phyloP scores from a whole-genome alignment of 2,797 vertebrate species.

The Masticophis lateralis region DNA sequence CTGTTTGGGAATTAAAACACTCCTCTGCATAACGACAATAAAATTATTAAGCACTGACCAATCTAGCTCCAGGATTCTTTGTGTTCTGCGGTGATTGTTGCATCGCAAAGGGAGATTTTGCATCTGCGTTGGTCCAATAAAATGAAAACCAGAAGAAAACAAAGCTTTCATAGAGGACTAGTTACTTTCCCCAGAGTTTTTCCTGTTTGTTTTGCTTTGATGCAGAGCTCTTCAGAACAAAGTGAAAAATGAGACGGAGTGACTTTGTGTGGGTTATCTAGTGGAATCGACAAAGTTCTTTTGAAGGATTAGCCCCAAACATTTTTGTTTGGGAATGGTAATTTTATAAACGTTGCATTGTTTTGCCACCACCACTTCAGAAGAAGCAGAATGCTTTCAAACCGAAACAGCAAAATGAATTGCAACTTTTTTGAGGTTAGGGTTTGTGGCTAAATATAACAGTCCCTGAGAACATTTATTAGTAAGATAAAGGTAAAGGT shows the following conservation, averaged over 20 bases:
- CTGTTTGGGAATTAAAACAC: neutral
- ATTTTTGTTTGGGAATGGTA: neutral
- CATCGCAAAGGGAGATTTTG: neutral
- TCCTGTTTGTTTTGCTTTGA: neutral
- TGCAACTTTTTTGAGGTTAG: neutral
- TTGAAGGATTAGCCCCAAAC: neutral
- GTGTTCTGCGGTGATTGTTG: neutral
- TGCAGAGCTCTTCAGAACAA: neutral
- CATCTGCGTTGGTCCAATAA: neutral
- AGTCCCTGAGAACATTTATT: neutral
- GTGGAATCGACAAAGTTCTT: neutral
- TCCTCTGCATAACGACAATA: neutral
- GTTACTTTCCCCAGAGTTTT: neutral
- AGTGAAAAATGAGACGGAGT: neutral
- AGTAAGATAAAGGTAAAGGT: too few species aligned
- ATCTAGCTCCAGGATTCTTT: neutral
- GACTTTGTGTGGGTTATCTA: neutral
- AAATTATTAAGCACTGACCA: neutral
- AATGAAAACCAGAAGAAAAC: slow-evolving; percentile 1
- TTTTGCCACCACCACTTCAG: neutral
- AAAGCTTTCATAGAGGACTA: neutral
- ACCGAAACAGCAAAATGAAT: neutral
- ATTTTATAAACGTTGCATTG: neutral
- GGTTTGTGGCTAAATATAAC: neutral
- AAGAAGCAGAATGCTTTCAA: neutral